Evolutionary conservation across 2,797 vertebrate genomes (phyloP).

Genomic region (Anas capensis): DNA sequence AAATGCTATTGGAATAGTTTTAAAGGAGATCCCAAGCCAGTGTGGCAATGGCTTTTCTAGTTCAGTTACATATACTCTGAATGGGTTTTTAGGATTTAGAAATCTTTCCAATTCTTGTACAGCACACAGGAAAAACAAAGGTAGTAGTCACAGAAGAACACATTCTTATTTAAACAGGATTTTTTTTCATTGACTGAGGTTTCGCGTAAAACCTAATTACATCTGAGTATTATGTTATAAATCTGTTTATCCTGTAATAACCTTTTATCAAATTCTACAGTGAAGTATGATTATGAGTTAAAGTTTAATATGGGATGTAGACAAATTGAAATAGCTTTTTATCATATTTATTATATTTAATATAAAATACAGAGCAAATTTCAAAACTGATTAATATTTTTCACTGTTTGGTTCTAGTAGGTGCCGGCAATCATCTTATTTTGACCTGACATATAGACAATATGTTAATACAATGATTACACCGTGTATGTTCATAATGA

Average conservation of each 20-base stretch:
- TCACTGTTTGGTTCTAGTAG: not conserved
- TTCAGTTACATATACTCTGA: not conserved
- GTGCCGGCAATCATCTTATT: conserved; percentile 65
- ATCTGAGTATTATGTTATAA: conserved; percentile 29
- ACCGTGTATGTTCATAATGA: conserved; percentile 83
- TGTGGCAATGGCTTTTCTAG: not conserved
- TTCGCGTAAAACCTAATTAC: conserved; percentile 12
- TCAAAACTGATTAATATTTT: not conserved
- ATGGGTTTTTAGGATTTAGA: not conserved
- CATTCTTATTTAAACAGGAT: not conserved
- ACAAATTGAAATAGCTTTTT: not conserved
- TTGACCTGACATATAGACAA: conserved; percentile 65
- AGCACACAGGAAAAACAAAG: not conserved
- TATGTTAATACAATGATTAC: conserved; percentile 81
- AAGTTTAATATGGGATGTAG: not conserved
- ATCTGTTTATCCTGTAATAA: not conserved
- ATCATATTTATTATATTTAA: not conserved
- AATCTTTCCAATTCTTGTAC: not conserved
- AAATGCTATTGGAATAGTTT: not conserved
- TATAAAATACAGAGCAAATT: not conserved
- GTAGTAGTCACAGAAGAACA: not conserved
- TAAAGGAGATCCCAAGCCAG: not conserved
- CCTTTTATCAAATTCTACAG: not conserved
- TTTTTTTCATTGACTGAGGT: conserved; percentile 23
- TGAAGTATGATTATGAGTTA: not conserved